Conservation (phyloP, 2,113 vertebrate species). For the Microcebus lehilahytsara region DNA sequence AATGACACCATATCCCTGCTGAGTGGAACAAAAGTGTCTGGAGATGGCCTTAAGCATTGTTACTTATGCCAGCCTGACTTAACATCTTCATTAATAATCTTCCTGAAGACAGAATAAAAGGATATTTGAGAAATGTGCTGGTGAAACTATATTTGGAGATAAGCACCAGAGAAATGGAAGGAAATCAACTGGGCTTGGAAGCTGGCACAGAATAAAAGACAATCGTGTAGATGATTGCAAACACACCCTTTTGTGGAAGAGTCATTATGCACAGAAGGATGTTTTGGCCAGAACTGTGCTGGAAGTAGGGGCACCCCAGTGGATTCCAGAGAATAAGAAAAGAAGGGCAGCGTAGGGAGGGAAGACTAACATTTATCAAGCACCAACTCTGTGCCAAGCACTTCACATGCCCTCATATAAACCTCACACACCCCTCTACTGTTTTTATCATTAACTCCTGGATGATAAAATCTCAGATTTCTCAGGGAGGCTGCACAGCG, state of each 20-base stretch:
- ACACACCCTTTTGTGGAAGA: neutral
- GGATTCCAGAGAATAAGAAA: neutral
- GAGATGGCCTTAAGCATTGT: constrained; percentile 13
- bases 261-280: neutral
- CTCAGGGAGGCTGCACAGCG: neutral
- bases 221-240: neutral
- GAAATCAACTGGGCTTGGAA: neutral
- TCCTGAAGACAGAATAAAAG: constrained; percentile 30
- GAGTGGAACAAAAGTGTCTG: neutral
- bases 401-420: neutral
- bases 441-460: neutral
- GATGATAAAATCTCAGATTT: neutral
- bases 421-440: neutral
- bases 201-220: neutral
- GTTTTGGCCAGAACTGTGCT: neutral
- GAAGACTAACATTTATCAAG: neutral
- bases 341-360: neutral
- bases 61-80: constrained; percentile 58
- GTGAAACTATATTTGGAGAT: constrained; percentile 44
- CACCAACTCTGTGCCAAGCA: neutral
- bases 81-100: constrained; percentile 66
- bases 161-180: neutral
- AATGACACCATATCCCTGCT: neutral
- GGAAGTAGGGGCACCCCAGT: neutral
- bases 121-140: constrained; percentile 29